Base-by-base conservation (phyloP, 2,113 vertebrate genomes). In the Lynx canadensis region DNA sequence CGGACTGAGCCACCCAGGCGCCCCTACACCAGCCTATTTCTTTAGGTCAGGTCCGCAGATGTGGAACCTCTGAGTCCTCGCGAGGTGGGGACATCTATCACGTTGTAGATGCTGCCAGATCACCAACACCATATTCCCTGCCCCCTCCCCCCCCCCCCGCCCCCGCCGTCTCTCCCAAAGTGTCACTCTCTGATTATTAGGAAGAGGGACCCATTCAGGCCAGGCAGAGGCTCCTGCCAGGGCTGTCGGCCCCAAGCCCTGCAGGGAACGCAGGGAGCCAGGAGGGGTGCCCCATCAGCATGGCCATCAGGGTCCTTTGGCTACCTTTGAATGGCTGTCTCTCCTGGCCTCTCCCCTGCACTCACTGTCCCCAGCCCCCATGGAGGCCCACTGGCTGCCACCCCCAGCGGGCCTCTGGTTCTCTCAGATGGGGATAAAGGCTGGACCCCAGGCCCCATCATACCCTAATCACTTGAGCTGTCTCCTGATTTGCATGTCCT, bases 401-500 rank as follows among this genome's bases (percentile, higher is more conserved):
- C 38, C 48, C 90, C 60, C 79, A 52, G 79, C 52, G 23, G 68
- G 68, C 69, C 55, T 41, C 78, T 48, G 41, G 52, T 9, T 73
- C 50, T 60, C 94, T 60, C 71, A 41, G 36, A 21, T 0, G 0
- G 18, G 78, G 31, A 29, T 9, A 38, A 16, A 95, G 65, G 11
- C 94, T 45, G 95, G 89, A 45, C 78, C 89, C 23, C 85, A 55
- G 74, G 33, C 87, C 50, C 50, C 83, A 25, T 48, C 78, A 21
- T 14, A 0, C 78, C 93, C 85, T 89, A 80, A 52, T 91, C 92
- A 92, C 94, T 92, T 81, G 38, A 73, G 86, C 73, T 25, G 13
- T 2, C 38, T 69, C 63, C 74, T 88, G 63, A 92, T 96, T 91
- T 97, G 97, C 95, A 69, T 60, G 65, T 97, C 69, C 95, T 96